A percentile compares a stretch with the other conserved stretches of the same genome.
phyloP scores from a whole-genome alignment of 2,113 vertebrate species.

The Hyaena hyaena region DNA sequence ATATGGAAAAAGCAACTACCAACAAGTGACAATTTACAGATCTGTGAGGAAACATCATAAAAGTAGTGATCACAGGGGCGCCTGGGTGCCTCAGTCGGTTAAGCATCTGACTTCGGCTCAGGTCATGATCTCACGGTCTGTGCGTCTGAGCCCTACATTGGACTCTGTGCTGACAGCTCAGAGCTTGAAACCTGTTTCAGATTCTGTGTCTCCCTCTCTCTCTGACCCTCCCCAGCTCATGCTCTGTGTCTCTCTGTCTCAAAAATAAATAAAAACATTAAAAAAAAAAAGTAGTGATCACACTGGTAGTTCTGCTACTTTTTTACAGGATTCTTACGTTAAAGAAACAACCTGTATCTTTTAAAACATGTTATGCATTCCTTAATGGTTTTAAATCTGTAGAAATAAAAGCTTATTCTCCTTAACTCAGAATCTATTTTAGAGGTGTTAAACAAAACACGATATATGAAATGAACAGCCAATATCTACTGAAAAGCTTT shows the following conservation, averaged over 20 bases:
- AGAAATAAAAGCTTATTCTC: neutral
- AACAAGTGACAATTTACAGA: neutral
- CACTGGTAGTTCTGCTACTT: neutral
- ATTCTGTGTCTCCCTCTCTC: too few species aligned
- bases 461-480: neutral
- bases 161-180: too few species aligned
- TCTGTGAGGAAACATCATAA: neutral
- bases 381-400: neutral
- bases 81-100: too few species aligned
- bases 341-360: neutral
- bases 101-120: too few species aligned
- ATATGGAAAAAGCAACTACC: neutral
- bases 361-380: neutral
- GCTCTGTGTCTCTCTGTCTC: too few species aligned
- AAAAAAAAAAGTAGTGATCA: neutral
- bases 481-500: slow-evolving; percentile 27
- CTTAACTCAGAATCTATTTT: slow-evolving; percentile 13
- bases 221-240: too few species aligned
- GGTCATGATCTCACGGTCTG: too few species aligned
- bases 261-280: too few species aligned
- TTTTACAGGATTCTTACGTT: neutral
- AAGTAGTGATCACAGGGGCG: neutral
- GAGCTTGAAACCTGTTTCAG: too few species aligned
- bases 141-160: too few species aligned
- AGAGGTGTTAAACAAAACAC: slow-evolving; percentile 3